phyloP scores from a whole-genome alignment of 2,888 invertebrate genomes.

The Pachliopta kotzebuea region DNA sequence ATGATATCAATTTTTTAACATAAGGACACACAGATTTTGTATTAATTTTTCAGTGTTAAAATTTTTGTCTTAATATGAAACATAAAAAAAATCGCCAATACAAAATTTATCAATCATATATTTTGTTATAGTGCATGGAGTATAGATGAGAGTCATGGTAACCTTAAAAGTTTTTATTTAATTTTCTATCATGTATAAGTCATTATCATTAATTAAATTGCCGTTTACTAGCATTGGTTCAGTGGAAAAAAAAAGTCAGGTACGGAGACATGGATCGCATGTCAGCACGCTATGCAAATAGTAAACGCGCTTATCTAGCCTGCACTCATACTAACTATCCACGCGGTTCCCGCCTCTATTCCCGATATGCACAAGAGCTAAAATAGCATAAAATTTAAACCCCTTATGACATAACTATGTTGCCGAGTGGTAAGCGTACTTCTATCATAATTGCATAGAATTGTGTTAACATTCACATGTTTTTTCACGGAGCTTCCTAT shows the following conservation, averaged over 20 bases:
- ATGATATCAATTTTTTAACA: too few relatives aligned
- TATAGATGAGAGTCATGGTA: too few relatives aligned
- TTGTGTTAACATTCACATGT: constrained; percentile 19
- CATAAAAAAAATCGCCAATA: too few relatives aligned
- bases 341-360: not conserved
- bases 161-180: not conserved
- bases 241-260: constrained; percentile 14
- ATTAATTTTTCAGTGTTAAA: too few relatives aligned
- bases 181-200: constrained; percentile 4
- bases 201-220: constrained; percentile 8
- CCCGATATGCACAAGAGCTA: not conserved
- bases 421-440: constrained; percentile 16
- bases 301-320: constrained; percentile 10
- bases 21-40: too few relatives aligned
- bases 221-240: constrained; percentile 5
- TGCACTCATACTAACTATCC: constrained; percentile 5
- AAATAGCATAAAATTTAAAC: constrained; percentile 3
- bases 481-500: constrained; percentile 6
- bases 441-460: constrained; percentile 20
- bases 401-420: constrained; percentile 10
- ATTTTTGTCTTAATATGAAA: too few relatives aligned
- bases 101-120: too few relatives aligned
- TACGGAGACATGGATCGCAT: constrained; percentile 22
- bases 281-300: constrained; percentile 27
- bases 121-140: too few relatives aligned